These are phyloP conservation scores for Bursaphelenchus okinawaensis DNA, from an alignment of 2,888 invertebrate genomes.

Conservation along the genomic window DNA sequence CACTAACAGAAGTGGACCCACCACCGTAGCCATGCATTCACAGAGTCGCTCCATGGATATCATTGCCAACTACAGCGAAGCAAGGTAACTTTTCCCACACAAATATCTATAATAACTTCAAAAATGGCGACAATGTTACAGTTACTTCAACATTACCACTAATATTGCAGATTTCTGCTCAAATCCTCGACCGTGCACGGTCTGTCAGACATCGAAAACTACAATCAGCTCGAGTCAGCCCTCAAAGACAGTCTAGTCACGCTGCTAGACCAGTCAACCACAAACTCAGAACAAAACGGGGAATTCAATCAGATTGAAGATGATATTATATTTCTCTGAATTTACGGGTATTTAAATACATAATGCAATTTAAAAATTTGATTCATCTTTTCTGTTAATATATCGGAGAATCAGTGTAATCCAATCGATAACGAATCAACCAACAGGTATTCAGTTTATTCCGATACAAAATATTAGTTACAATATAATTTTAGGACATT, in stretches of 20 bases:
- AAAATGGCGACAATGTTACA: too few relatives aligned
- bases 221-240: neutral
- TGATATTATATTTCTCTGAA: neutral
- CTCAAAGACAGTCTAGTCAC: neutral
- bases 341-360: too few relatives aligned
- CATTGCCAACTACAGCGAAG: neutral
- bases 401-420: too few relatives aligned
- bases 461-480: neutral
- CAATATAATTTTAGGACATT: neutral
- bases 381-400: too few relatives aligned
- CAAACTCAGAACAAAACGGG: neutral
- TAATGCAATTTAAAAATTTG: too few relatives aligned
- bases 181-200: neutral
- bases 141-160: too few relatives aligned
- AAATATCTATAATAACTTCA: too few relatives aligned
- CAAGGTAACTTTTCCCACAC: neutral
- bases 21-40: neutral
- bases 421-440: too few relatives aligned
- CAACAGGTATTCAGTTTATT: neutral
- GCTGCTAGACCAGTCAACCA: neutral
- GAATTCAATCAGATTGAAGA: constrained; percentile 9
- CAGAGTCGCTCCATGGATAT: neutral
- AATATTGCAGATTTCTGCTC: neutral
- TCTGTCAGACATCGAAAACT: neutral
- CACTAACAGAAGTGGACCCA: neutral